Evolutionary conservation across 2,797 vertebrate species (phyloP).

Genomic region (Tiaroga cobitis): DNA sequence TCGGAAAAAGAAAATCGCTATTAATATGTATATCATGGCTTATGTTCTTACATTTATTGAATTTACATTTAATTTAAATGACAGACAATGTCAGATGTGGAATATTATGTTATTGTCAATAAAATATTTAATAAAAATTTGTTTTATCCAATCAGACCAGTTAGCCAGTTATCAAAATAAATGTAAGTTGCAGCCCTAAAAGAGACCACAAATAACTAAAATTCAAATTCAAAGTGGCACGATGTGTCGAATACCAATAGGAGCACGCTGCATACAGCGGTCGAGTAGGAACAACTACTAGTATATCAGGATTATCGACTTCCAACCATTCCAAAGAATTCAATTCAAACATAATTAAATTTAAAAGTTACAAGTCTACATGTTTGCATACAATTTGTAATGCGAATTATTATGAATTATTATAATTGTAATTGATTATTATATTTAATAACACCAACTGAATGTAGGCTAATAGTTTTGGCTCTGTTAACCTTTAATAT

Average conservation of each 20-base stretch:
- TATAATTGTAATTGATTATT: too few species aligned
- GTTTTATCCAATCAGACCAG: neutral
- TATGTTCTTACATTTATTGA: neutral
- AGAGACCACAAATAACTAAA: neutral
- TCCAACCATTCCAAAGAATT: neutral
- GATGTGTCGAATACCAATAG: neutral
- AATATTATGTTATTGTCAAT: neutral
- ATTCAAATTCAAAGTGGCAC: neutral
- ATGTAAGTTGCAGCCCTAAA: neutral
- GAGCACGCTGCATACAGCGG: neutral
- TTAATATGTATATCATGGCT: neutral
- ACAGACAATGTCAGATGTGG: neutral
- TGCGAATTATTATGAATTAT: too few species aligned
- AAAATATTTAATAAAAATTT: neutral
- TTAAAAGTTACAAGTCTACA: too few species aligned
- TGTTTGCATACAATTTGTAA: too few species aligned
- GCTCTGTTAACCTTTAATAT: too few species aligned
- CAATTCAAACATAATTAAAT: neutral
- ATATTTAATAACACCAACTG: too few species aligned
- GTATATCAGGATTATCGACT: neutral
- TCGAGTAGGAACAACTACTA: neutral
- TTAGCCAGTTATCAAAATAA: neutral
- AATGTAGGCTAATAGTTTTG: too few species aligned
- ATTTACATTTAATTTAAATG: neutral
- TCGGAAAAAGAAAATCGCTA: neutral